Conservation (phyloP, 2,888 invertebrate genomes). For the Philereme vetulata region DNA sequence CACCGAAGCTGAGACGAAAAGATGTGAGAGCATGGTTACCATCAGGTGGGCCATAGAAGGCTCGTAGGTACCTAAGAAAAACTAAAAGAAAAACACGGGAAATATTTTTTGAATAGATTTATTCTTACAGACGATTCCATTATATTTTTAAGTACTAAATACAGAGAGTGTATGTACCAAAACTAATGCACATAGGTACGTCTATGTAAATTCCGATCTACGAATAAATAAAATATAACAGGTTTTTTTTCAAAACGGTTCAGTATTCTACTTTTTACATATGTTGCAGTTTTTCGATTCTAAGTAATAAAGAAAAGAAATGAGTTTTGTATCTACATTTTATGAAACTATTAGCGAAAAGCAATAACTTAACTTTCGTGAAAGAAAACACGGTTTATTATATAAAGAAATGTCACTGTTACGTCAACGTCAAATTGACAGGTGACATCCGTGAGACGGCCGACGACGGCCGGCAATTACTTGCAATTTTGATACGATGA, state of each 20-base stretch:
- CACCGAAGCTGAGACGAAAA: no score
- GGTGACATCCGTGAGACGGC: no score
- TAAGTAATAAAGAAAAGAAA: not conserved
- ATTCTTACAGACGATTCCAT: conserved; percentile 84
- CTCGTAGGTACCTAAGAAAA: not conserved
- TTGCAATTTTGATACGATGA: no score
- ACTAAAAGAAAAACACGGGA: conserved; percentile 20
- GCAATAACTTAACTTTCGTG: conserved; percentile 4
- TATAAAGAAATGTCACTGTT: no score
- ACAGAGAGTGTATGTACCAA: conserved; percentile 75
- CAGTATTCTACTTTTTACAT: not conserved
- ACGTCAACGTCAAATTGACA: no score
- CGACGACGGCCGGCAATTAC: no score
- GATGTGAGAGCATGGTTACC: no score
- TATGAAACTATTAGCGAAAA: not conserved
- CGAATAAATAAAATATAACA: conserved; percentile 1
- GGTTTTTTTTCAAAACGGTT: not conserved
- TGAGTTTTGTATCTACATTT: not conserved
- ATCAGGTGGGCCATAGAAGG: no score
- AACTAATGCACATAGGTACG: conserved; percentile 55
- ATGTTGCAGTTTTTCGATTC: not conserved
- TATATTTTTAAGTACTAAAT: conserved; percentile 76
- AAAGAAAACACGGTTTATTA: not conserved
- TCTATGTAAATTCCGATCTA: conserved; percentile 2
- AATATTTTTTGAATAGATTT: conserved; percentile 70